phyloP scores from a whole-genome alignment of 2,797 vertebrate genomes.

The Enteromius unitaeniatus region DNA sequence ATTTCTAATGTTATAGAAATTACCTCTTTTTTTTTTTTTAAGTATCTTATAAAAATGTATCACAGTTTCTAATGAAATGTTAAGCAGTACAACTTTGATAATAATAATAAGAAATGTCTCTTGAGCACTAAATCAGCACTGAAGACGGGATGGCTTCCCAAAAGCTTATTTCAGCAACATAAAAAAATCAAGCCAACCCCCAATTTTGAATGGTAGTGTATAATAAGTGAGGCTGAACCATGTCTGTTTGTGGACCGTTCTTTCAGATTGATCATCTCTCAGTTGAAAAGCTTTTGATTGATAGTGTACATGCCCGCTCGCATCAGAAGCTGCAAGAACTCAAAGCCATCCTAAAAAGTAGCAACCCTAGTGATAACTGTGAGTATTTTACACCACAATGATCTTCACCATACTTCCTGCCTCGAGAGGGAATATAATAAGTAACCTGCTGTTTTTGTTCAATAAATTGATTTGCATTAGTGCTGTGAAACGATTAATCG shows the following conservation, averaged over 20 bases:
- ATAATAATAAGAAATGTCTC: neutral
- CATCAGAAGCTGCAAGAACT: conserved; percentile 98
- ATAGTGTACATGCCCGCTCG: conserved; percentile 95
- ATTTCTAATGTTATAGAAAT: neutral
- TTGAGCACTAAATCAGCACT: neutral
- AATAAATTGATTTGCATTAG: neutral
- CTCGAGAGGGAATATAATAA: neutral
- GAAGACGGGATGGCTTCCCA: neutral
- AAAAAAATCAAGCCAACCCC: neutral
- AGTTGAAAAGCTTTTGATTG: conserved; percentile 97
- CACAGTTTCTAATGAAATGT: neutral
- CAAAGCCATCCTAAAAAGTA: conserved; percentile 92
- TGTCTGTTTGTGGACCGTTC: neutral
- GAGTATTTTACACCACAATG: conserved; percentile 66
- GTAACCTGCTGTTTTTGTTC: neutral
- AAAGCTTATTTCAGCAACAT: neutral
- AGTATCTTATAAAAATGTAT: neutral
- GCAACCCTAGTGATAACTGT: conserved; percentile 94
- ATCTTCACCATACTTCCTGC: neutral
- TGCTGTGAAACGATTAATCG: no score
- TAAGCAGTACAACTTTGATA: neutral
- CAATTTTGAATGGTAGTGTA: neutral
- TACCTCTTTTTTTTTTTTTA: no score
- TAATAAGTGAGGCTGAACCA: neutral
- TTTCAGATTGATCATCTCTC: conserved; percentile 95